A percentile compares a stretch with the other conserved stretches of the same genome.
phyloP scores from a whole-genome alignment of 2,797 vertebrate genomes.

The Spinibarbus caldwelli region DNA sequence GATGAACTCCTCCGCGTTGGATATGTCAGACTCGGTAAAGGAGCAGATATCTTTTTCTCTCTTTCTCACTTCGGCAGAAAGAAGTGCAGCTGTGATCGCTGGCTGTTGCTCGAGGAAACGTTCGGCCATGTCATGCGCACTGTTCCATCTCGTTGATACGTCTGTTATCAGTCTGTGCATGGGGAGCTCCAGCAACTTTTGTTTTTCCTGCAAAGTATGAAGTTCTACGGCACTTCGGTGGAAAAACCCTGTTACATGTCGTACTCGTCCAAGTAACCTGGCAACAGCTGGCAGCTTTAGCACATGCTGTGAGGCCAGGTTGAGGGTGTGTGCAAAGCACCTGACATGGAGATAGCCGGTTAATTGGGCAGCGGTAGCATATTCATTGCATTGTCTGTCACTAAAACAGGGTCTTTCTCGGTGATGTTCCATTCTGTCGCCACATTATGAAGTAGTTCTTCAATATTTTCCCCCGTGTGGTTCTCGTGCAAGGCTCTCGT shows the following conservation, averaged over 20 bases:
- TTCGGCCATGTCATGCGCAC: conserved; percentile 34
- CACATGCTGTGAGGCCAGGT: conserved; percentile 33
- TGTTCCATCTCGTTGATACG: conserved; percentile 34
- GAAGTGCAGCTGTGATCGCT: conserved; percentile 33
- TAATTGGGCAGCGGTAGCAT: conserved; percentile 28
- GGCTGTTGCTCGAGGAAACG: conserved; percentile 42
- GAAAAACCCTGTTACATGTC: conserved; percentile 10
- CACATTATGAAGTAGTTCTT: conserved; percentile 28
- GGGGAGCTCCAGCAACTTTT: conserved; percentile 32
- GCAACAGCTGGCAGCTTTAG: conserved; percentile 28
- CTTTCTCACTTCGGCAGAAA: no score
- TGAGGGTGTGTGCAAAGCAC: conserved; percentile 40
- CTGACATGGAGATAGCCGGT: conserved; percentile 29
- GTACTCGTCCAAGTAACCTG: conserved; percentile 18
- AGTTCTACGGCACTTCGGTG: conserved; percentile 21
- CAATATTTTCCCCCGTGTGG: conserved; percentile 17
- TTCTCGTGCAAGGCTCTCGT: conserved; percentile 15
- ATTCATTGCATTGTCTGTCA: conserved; percentile 31
- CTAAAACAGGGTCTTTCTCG: conserved; percentile 24
- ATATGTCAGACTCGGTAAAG: conserved; percentile 14
- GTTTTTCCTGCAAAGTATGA: conserved; percentile 36
- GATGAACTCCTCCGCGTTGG: neutral
- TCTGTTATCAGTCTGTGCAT: conserved; percentile 35
- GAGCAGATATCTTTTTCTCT: no score
- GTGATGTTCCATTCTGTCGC: neutral